Base-by-base conservation (phyloP, 2,888 invertebrate genomes). In the Drosophila hamatofila region DNA sequence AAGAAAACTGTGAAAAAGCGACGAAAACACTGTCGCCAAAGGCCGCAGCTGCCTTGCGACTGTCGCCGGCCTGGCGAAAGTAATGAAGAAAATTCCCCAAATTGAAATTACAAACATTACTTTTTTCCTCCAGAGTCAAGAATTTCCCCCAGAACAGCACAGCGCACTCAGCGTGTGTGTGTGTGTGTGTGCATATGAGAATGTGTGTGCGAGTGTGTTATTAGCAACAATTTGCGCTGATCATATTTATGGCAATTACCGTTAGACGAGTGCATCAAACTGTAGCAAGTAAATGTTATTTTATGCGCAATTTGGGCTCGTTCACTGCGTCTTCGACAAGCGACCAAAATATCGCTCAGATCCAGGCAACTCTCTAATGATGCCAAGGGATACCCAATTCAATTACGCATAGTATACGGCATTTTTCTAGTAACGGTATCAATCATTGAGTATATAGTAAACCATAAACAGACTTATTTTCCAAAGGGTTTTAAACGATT, bases 21-120 rank as follows among this genome's bases (percentile, higher is more conserved):
- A 52, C 58, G 60, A 65, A 65, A 61, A 64, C 27, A 46, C 58
- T 65, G 49, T 55, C 56, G 64, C 75, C 84, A 56, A 65, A 65
- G 82, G 73, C 80, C 61, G 35, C 49, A 39, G 55, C 18, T 54
- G 54, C 51, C 51, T 52, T 23, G 6, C 42, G 39, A 25, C 68
- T 56, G 56, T 18, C 56, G 56, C 35, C 60, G 57, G 18, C 35
- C n/a, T 57, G 59, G 30, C 27, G 39, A 83, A 86, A 73, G 73
- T 89, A 81, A 85, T 89, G 84, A 84, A 77, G 75, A 85, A 85
- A 85, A 85, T 85, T 84, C 73, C 57, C 49, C 80, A 85, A 85
- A 89, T 89, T 85, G 85, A 86, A 86, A 86, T 89, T 89, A 88
- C 78, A 88, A 88, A 71, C 70, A 75, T 74, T 83, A 78, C 69